These are phyloP conservation scores for Pollicipes pollicipes DNA, from an alignment of 1,140 invertebrate species.

Conservation along the genomic window DNA sequence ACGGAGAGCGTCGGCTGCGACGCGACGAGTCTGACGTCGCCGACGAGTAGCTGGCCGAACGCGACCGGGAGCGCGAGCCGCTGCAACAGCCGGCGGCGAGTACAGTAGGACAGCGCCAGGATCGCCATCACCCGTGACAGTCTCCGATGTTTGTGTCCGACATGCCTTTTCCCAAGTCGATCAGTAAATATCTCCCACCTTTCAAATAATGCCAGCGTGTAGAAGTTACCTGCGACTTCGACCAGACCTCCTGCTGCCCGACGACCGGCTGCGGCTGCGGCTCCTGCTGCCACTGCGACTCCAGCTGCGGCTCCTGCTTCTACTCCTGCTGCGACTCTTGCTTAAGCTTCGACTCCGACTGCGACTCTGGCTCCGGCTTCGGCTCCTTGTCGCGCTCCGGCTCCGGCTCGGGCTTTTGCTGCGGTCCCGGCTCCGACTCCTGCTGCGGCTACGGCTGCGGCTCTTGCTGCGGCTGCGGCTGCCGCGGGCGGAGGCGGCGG, in stretches of 20 bases:
- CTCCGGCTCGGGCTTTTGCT: conserved; percentile 11
- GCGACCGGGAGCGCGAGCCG: neutral
- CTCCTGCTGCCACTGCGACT: conserved; percentile 22
- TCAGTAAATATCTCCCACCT: no score
- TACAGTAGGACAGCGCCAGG: no score
- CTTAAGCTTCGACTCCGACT: neutral
- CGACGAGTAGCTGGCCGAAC: neutral
- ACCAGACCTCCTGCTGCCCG: neutral
- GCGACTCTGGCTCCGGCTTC: neutral
- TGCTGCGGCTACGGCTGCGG: conserved; percentile 14
- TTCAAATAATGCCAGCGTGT: no score
- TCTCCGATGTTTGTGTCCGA: no score
- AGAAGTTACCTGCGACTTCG: neutral
- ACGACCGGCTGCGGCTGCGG: neutral
- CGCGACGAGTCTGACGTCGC: no score
- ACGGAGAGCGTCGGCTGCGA: neutral
- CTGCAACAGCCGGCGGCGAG: neutral
- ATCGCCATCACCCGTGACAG: no score
- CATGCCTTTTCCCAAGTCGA: no score
- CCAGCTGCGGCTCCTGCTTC: neutral
- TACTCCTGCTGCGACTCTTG: no score
- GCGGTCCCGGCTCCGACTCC: neutral
- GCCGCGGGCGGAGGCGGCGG: no score
- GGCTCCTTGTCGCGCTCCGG: conserved; percentile 9
- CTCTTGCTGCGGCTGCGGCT: neutral